phyloP scores from a whole-genome alignment of 37 sponge, comb jelly and placozoan genomes.

The Ephydatia muelleri region DNA sequence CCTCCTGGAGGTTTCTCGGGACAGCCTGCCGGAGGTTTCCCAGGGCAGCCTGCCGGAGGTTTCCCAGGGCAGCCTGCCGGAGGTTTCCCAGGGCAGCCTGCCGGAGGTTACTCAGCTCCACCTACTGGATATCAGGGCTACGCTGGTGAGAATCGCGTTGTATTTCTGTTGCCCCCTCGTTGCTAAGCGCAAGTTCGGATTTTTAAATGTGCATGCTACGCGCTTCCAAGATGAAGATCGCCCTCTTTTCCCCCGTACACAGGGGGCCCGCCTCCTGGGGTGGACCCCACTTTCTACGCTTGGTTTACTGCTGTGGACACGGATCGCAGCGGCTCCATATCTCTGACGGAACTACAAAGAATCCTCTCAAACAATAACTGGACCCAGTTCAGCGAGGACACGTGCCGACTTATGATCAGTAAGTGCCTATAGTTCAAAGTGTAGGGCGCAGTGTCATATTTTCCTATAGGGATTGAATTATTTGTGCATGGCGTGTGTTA shows the following conservation, averaged over 20 bases:
- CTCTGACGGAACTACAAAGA: constrained; percentile 68
- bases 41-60: neutral
- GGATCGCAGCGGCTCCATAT: constrained; percentile 70
- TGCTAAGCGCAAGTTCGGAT: too few species aligned
- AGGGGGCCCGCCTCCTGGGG: constrained; percentile 57
- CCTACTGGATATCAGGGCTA: constrained; percentile 10
- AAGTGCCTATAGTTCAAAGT: too few species aligned
- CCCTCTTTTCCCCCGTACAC: neutral
- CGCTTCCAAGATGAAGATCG: too few species aligned
- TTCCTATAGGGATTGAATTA: too few species aligned
- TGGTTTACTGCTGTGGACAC: constrained; percentile 85
- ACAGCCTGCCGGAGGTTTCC: neutral
- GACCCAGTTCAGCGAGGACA: constrained; percentile 85
- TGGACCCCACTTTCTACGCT: constrained; percentile 64
- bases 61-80: neutral
- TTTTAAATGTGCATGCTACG: too few species aligned
- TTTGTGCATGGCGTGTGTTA: too few species aligned
- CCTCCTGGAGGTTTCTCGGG: constrained; percentile 33
- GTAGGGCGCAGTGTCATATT: too few species aligned
- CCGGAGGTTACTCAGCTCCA: neutral
- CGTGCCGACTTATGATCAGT: constrained; percentile 90
- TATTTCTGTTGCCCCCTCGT: too few species aligned
- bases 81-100: too few species aligned
- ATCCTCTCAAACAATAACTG: constrained; percentile 82
- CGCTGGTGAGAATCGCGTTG: constrained; percentile 21